A percentile compares a stretch with the other conserved stretches of the same genome.
Evolutionary conservation across 2,797 vertebrate species (phyloP).

Genomic region (Columba guinea): DNA sequence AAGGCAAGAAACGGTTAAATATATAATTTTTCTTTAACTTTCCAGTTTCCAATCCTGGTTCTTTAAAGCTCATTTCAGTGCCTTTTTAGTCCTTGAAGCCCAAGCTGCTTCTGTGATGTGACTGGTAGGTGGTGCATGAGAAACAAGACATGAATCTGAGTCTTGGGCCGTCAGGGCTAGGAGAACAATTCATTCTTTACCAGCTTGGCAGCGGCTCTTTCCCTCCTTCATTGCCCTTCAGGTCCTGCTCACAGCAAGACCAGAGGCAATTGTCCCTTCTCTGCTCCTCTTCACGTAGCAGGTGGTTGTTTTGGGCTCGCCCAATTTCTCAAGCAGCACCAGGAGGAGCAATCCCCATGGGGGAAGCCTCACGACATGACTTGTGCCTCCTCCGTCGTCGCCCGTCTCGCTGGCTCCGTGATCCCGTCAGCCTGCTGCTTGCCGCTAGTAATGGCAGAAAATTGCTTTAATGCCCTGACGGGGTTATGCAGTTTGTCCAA

Average conservation of each 20-base stretch:
- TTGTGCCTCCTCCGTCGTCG: background rate
- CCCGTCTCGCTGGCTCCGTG: background rate
- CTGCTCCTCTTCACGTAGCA: background rate
- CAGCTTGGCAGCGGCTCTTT: background rate
- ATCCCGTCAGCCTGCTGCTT: background rate
- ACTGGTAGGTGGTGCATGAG: slow-evolving; percentile 12
- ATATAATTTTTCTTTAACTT: background rate
- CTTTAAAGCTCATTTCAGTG: background rate
- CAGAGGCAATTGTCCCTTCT: background rate
- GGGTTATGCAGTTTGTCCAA: background rate
- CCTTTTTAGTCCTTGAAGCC: slow-evolving; percentile 38
- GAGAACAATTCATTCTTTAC: slow-evolving; percentile 11
- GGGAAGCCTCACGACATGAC: background rate
- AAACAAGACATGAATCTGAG: background rate
- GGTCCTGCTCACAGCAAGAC: background rate
- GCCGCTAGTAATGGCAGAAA: background rate
- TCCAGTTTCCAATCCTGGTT: background rate
- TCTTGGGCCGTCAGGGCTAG: background rate
- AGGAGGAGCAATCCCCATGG: background rate
- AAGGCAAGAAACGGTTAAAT: background rate
- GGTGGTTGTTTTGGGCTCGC: background rate
- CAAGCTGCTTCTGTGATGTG: background rate
- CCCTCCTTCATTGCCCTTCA: slow-evolving; percentile 3
- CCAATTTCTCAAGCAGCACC: background rate
- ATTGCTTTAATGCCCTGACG: background rate